These are phyloP conservation scores for Coremacera marginata DNA, from an alignment of 2,888 invertebrate species.

Conservation along the genomic window DNA sequence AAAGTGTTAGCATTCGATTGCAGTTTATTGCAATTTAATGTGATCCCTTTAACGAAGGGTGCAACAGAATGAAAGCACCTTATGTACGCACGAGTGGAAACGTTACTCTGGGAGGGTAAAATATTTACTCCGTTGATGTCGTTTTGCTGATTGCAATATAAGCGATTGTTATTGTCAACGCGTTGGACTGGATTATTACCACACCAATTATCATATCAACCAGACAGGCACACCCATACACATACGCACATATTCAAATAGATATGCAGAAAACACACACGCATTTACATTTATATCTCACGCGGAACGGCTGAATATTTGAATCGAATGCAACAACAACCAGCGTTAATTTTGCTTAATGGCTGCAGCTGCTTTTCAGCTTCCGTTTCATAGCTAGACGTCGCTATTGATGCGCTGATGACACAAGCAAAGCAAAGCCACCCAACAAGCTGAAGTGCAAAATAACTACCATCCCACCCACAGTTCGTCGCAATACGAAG, in stretches of 20 bases:
- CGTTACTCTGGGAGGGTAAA: not conserved
- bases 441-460: not conserved
- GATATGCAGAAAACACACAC: constrained; percentile 5
- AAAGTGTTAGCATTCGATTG: constrained; percentile 56
- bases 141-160: constrained; percentile 62
- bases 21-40: constrained; percentile 64
- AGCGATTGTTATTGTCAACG: constrained; percentile 65
- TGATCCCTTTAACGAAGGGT: constrained; percentile 42
- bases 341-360: constrained; percentile 11
- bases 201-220: constrained; percentile 60
- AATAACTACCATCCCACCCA: not conserved
- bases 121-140: constrained; percentile 37
- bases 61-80: not conserved
- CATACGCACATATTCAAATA: constrained; percentile 16
- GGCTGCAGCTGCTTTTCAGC: constrained; percentile 10
- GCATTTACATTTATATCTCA: not conserved
- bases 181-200: constrained; percentile 64
- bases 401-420: constrained; percentile 22
- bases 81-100: not conserved
- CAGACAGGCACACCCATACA: constrained; percentile 5
- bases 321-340: constrained; percentile 21
- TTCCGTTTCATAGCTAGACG: not conserved
- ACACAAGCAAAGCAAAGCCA: not conserved
- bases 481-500: not conserved
- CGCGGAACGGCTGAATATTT: not conserved